Evolutionary conservation across 2,113 vertebrate species (phyloP).

Genomic region (Pedionomus torquatus): DNA sequence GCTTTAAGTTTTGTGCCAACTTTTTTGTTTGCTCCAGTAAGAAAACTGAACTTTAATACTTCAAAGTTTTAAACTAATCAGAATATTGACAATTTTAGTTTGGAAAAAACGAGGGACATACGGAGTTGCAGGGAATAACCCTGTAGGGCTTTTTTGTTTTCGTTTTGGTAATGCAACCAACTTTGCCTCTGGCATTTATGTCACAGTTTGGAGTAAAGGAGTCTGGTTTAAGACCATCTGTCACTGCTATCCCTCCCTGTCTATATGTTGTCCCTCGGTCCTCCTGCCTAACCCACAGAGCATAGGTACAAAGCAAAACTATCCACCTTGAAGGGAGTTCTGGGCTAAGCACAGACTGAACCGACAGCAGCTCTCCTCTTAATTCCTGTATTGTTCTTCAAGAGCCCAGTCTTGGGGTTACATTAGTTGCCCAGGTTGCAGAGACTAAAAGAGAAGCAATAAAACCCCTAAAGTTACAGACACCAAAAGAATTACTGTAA

Average conservation of each 20-base stretch:
- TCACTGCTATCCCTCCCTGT: neutral
- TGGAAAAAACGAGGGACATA: constrained; percentile 29
- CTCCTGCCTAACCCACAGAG: neutral
- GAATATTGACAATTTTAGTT: neutral
- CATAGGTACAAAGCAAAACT: neutral
- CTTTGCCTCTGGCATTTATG: neutral
- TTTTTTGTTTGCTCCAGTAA: neutral
- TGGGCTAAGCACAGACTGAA: neutral
- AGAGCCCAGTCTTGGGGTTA: neutral
- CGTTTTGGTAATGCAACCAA: neutral
- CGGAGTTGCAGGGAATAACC: neutral
- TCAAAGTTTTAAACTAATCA: constrained; percentile 5
- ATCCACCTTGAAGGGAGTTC: neutral
- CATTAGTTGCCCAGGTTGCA: neutral
- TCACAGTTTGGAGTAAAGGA: neutral
- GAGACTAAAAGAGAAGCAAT: neutral
- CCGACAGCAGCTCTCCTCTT: neutral
- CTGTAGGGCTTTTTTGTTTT: neutral
- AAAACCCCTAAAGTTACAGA: constrained; percentile 15
- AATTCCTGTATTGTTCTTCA: neutral
- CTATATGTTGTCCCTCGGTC: neutral
- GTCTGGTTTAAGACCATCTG: neutral
- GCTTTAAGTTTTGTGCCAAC: neutral
- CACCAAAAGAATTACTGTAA: constrained; percentile 24
- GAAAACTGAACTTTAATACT: neutral